A percentile compares a stretch with the other conserved stretches of the same genome.
Evolutionary conservation across 2,113 vertebrate species (phyloP).

Genomic region (Prinia subflava): DNA sequence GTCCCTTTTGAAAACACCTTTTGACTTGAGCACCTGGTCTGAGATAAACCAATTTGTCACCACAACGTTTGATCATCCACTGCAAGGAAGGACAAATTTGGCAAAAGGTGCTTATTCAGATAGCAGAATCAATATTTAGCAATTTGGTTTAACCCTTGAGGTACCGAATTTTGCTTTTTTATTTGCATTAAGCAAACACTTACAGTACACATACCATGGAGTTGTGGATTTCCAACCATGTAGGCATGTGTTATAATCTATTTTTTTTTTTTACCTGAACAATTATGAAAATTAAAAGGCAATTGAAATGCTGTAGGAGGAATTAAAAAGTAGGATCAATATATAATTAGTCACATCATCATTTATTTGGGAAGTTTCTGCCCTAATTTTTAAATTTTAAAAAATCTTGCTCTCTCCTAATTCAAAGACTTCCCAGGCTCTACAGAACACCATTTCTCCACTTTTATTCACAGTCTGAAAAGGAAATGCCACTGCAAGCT

Average conservation of each 20-base stretch:
- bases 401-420: not conserved
- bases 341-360: not conserved
- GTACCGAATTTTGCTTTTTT: not conserved
- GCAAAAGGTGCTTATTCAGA: not conserved
- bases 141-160: not conserved
- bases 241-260: not conserved
- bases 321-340: not conserved
- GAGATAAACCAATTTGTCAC: conserved; percentile 35
- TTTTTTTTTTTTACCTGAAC: not conserved
- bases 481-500: not conserved
- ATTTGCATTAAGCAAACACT: not conserved
- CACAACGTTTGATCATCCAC: not conserved
- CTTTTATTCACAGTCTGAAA: conserved; percentile 1
- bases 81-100: not conserved
- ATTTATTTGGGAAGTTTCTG: not conserved
- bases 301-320: not conserved
- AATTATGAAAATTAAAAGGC: not conserved
- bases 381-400: not conserved
- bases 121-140: not conserved
- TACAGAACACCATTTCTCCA: not conserved
- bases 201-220: fast-evolving
- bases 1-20: conserved; percentile 1
- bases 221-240: fast-evolving
- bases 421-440: not conserved
- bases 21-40: conserved; percentile 29